Percentiles rank a stretch among this genome's conserved stretches.
Conservation (phyloP, 2,113 vertebrate species). For the Nothoprocta pentlandii region DNA sequence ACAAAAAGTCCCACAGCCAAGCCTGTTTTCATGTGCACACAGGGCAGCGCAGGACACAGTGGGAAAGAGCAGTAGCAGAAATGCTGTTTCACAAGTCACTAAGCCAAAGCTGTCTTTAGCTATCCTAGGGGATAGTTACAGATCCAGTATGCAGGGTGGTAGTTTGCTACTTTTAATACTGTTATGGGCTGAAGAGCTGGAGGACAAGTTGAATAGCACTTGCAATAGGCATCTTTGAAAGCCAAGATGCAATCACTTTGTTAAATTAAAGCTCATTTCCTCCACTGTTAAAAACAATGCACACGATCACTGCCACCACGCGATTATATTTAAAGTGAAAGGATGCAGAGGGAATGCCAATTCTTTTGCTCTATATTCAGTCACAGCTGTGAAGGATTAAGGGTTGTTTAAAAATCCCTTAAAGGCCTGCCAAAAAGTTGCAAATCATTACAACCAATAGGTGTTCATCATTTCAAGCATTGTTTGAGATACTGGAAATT, state of each 20-base stretch:
- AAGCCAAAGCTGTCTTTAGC: not conserved
- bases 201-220: not conserved
- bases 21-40: not conserved
- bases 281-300: slow-evolving; percentile 53
- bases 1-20: not conserved
- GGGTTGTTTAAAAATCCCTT: slow-evolving; percentile 60
- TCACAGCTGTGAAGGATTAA: slow-evolving; percentile 58
- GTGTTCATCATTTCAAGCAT: slow-evolving; percentile 30
- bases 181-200: not conserved
- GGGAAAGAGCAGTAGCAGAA: not conserved
- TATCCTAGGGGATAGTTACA: not conserved
- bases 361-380: slow-evolving; percentile 33
- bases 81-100: not conserved
- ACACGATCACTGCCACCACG: slow-evolving; percentile 24
- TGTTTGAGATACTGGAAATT: slow-evolving; percentile 33
- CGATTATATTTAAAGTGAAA: slow-evolving; percentile 67
- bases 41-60: not conserved
- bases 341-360: slow-evolving; percentile 46
- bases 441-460: slow-evolving; percentile 35
- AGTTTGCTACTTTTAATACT: not conserved
- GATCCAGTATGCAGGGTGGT: not conserved
- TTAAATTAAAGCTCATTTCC: slow-evolving; percentile 63
- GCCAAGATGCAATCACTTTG: slow-evolving; percentile 60
- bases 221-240: slow-evolving; percentile 33
- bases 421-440: slow-evolving; percentile 48